Evolutionary conservation across 1,140 invertebrate genomes (phyloP), one percentile per base, ranked within the genome.

Genomic region (Drosophila kohkoa): DNA sequence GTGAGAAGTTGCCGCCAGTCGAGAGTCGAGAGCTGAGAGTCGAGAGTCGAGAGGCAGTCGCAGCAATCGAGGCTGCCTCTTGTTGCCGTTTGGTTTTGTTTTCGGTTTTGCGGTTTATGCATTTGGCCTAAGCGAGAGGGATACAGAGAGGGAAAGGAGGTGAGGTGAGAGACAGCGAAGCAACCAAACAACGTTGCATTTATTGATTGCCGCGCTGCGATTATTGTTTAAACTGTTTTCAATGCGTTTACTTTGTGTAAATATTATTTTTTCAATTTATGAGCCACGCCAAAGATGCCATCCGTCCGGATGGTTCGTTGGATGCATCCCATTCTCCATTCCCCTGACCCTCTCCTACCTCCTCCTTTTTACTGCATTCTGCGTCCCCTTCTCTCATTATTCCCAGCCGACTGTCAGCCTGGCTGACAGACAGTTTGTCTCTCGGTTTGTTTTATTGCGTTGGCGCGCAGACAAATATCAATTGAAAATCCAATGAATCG

Each of bases 181-280:
- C n/a, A 54, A 41, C 16, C 41, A n/a, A 73, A 45, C 35, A 65
- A 58, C 64, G 58, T 41, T 66, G 70, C 75, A 73, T 89, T 89
- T 90, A 90, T 89, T 90, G 85, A 89, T 89, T 86, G 86, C 68
- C 78, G 86, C 86, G 55, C 79, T 79, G 69, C 85, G 86, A 89
- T 89, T 90, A 89, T 89, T 89, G 85, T 90, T 89, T 89, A 89
- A 89, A 90, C 86, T 89, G 86, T 89, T 89, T 89, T 90, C 85
- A 89, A 89, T 89, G 85, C 85, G 85, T 89, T 89, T 89, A 90
- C 85, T 81, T 68, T 81, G 81, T 76, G 85, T 72, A 89, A 89
- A 89, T 89, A 89, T 89, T 89, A 89, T 89, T 89, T 81, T 85
- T 89, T 79, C 85, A 89, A 89, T 85, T 88, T 88, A 88, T 88